These are phyloP conservation scores for Alectoris magna DNA, from an alignment of 2,797 vertebrate genomes.

Conservation along the genomic window DNA sequence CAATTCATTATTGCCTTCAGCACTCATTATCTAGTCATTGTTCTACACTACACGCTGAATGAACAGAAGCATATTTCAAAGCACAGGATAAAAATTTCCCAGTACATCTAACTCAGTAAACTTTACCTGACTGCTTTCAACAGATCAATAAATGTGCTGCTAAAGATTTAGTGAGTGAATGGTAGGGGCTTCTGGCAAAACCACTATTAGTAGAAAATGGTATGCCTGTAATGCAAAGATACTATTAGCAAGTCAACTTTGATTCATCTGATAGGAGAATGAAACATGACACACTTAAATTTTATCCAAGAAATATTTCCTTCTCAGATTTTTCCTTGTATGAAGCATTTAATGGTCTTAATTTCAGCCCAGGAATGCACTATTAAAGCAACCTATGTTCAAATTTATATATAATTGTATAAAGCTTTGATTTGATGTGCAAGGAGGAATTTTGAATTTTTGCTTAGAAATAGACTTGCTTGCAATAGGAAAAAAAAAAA, in stretches of 20 bases:
- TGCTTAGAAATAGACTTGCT: neutral
- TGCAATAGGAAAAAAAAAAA: neutral
- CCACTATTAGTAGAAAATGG: neutral
- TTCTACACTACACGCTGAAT: neutral
- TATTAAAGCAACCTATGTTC: neutral
- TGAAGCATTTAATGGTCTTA: neutral
- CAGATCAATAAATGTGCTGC: conserved; percentile 18
- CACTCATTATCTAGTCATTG: conserved; percentile 54
- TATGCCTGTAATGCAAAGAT: neutral
- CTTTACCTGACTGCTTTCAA: neutral
- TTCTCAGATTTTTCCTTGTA: neutral
- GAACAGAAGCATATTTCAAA: conserved; percentile 46
- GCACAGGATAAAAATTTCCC: neutral
- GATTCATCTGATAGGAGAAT: neutral
- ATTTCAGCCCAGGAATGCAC: neutral
- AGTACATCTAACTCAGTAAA: neutral
- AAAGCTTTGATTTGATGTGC: neutral
- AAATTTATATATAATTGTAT: neutral
- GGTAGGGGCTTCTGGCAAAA: neutral
- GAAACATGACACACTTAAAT: neutral
- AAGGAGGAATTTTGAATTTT: neutral
- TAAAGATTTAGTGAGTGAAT: neutral
- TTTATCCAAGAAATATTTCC: neutral
- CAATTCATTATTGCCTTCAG: conserved; percentile 48
- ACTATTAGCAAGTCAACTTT: neutral